Percentiles rank a stretch among this genome's conserved stretches.
Conservation (phyloP, 2,888 invertebrate genomes). For the Sphaerophoria taeniata region DNA sequence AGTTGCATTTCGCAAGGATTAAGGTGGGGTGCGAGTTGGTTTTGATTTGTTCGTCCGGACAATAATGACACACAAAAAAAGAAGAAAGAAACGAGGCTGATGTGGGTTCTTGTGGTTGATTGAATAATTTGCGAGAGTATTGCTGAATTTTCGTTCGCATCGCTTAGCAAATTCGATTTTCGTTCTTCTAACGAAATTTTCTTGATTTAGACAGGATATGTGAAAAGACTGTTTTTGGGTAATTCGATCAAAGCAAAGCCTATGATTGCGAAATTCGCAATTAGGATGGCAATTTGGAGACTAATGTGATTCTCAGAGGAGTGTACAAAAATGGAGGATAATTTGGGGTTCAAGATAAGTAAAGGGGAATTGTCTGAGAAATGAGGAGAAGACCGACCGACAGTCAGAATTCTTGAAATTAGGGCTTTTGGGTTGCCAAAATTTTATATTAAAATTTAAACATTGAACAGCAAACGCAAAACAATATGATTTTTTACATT, state of each 20-base stretch:
- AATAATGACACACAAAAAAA: conserved; percentile 3
- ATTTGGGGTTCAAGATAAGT: background rate
- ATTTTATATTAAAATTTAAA: too few species aligned
- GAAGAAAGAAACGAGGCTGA: background rate
- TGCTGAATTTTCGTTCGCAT: conserved; percentile 18
- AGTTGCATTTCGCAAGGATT: conserved; percentile 48
- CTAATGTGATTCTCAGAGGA: background rate
- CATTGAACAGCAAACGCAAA: too few species aligned
- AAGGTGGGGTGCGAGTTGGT: conserved; percentile 50
- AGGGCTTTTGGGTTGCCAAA: too few species aligned
- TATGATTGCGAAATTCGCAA: background rate
- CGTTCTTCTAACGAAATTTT: conserved; percentile 2
- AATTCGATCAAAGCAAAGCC: conserved; percentile 12
- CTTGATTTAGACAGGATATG: background rate
- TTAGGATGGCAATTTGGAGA: background rate
- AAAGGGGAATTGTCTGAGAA: background rate
- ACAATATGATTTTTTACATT: too few species aligned
- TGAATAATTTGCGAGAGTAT: conserved; percentile 15
- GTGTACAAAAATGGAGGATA: background rate
- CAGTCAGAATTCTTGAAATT: too few species aligned
- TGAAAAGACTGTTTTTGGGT: background rate
- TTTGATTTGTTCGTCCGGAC: conserved; percentile 48
- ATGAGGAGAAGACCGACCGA: too few species aligned
- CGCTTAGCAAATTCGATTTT: conserved; percentile 33
- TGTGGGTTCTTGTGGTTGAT: conserved; percentile 51